These are phyloP conservation scores for Gallinago stenura DNA, from an alignment of 2,797 vertebrate genomes.

Conservation along the genomic window DNA sequence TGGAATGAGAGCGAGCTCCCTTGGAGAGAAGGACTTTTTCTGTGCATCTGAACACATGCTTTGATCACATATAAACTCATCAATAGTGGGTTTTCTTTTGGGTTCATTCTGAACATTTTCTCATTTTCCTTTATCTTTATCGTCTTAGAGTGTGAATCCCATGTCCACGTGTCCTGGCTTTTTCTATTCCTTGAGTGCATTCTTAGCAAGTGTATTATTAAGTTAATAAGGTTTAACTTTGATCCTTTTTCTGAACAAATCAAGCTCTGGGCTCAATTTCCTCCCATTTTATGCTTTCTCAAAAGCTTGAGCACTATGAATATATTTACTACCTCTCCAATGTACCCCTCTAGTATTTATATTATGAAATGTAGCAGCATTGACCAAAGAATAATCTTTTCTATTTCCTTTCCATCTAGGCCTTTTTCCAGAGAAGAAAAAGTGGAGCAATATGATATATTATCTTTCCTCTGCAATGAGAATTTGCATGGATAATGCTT, in stretches of 20 bases:
- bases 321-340: constrained; percentile 31
- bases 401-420: constrained; percentile 9
- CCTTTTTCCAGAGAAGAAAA: not conserved
- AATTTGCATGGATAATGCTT: constrained; percentile 7
- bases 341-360: not conserved
- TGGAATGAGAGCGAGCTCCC: not conserved
- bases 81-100: not conserved
- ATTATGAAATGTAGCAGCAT: not conserved
- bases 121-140: not conserved
- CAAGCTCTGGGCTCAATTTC: constrained; percentile 26
- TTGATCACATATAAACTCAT: not conserved
- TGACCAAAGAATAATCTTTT: constrained; percentile 25
- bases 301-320: not conserved
- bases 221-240: constrained; percentile 44
- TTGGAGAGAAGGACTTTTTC: not conserved
- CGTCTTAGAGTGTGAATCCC: not conserved
- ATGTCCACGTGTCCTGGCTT: not conserved
- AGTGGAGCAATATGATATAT: not conserved
- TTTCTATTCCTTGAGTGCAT: not conserved
- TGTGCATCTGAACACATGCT: not conserved
- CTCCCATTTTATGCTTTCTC: constrained; percentile 3
- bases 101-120: not conserved
- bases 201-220: constrained; percentile 31
- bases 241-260: constrained; percentile 43
- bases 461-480: not conserved